Evolutionary conservation across 2,797 vertebrate species (phyloP), one percentile per base, ranked within the genome.

Genomic region (Selene dorsalis): DNA sequence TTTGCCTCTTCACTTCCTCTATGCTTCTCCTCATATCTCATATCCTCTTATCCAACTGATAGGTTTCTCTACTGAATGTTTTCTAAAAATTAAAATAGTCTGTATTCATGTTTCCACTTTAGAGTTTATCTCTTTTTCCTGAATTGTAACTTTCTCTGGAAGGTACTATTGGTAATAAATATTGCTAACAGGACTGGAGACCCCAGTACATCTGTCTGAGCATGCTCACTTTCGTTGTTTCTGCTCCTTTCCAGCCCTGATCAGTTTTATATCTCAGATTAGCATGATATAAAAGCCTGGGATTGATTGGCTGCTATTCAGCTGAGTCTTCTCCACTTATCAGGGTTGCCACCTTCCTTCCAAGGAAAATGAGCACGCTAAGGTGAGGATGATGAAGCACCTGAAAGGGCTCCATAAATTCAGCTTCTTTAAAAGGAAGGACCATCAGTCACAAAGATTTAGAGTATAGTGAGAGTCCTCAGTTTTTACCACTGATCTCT

Each of bases 361-460:
- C 39, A 59, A 73, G 35, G 24, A 79, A 52, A 61, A 72, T 52
- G 35, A 64, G 32, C 58, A 12, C 59, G 61, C 41, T 68, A 22
- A 77, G 20, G 47, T 63, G 30, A 60, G 35, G 52, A 77, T 84
- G 77, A 86, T 73, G 35, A 67, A 82, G 58, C 56, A 66, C 56
- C 64, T 18, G 14, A 70, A 70, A 59, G 41, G 52, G 26, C 32
- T 62, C 22, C n/a, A 78, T 84, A 71, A 80, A 89, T 80, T 57
- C 53, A 41, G 56, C 13, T 55, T 48, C 61, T 80, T 79, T 76
- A 47, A 69, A 69, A 66, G 39, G 48, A 79, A 65, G 35, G 0
- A 1, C 22, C 60, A 80, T 91, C 47, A 86, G 68, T 88, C 82
- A 73, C 32, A 28, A 77, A 69, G 76, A 82, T 80, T 62, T 65